Evolutionary conservation across 2,113 vertebrate genomes (phyloP).

Genomic region (Parus major): DNA sequence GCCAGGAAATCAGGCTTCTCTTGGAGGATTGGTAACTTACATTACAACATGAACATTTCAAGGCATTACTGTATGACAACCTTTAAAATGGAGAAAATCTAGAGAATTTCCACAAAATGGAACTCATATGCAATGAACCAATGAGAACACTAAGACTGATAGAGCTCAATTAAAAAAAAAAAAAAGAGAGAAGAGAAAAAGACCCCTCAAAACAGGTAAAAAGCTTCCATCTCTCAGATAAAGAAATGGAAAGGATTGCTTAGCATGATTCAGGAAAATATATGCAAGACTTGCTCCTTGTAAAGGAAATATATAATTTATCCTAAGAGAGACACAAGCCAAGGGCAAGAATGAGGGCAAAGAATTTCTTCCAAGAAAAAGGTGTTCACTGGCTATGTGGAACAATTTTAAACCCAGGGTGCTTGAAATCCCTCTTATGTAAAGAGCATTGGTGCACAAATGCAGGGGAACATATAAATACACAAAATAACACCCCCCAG

Average conservation of each 20-base stretch:
- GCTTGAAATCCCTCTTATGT: background rate
- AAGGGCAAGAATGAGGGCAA: background rate
- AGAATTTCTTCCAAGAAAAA: background rate
- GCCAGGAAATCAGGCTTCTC: background rate
- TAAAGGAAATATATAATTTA: background rate
- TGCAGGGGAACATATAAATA: background rate
- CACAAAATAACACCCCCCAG: background rate
- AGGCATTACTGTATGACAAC: background rate
- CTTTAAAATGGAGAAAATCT: background rate
- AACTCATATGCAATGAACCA: background rate
- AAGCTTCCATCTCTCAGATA: background rate
- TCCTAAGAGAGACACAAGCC: background rate
- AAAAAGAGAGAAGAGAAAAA: too few relatives aligned
- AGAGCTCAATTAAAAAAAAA: background rate
- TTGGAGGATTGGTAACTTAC: background rate
- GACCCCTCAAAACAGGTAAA: background rate
- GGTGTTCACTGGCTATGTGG: background rate
- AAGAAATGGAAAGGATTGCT: background rate
- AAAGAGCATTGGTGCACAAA: background rate
- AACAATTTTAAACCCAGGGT: background rate
- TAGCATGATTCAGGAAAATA: background rate
- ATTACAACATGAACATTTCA: background rate
- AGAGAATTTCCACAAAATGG: background rate
- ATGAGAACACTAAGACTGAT: background rate
- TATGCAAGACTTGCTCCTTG: background rate